Conservation (phyloP, 1,140 invertebrate species). For the Patella vulgata region DNA sequence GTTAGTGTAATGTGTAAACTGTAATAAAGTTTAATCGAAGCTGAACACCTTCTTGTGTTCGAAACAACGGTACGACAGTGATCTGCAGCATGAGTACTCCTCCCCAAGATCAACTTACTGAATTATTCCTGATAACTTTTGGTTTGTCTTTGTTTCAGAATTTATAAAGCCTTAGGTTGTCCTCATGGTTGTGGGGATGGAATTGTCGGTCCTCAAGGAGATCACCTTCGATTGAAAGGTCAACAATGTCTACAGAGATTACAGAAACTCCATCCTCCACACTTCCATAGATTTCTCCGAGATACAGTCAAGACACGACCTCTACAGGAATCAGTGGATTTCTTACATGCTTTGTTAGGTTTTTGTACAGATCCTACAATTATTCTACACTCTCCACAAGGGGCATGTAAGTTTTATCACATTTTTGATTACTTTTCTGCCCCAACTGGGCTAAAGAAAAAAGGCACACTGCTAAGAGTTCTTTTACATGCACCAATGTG, state of each 20-base stretch:
- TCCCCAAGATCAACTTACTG: constrained; percentile 1
- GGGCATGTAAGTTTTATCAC: constrained; percentile 19
- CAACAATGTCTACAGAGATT: constrained; percentile 84
- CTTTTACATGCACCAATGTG: no score
- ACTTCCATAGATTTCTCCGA: constrained; percentile 78
- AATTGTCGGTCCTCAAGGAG: constrained; percentile 72
- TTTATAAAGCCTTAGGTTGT: constrained; percentile 92
- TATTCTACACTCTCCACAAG: constrained; percentile 42
- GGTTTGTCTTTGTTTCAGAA: constrained; percentile 68
- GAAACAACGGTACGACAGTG: no score
- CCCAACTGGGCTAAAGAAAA: no score
- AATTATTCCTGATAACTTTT: neutral
- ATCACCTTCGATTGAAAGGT: constrained; percentile 81
- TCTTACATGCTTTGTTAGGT: constrained; percentile 93
- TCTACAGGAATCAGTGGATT: constrained; percentile 87
- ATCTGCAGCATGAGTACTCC: no score
- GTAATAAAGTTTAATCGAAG: no score
- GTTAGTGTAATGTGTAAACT: no score
- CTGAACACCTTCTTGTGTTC: no score
- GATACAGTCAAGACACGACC: constrained; percentile 81
- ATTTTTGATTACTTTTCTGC: no score
- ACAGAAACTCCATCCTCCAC: constrained; percentile 62
- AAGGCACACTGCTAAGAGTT: no score
- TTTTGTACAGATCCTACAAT: constrained; percentile 91
- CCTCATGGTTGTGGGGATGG: constrained; percentile 88